Conservation (phyloP, 2,888 invertebrate genomes). For the Chrysomela aeneicollis region DNA sequence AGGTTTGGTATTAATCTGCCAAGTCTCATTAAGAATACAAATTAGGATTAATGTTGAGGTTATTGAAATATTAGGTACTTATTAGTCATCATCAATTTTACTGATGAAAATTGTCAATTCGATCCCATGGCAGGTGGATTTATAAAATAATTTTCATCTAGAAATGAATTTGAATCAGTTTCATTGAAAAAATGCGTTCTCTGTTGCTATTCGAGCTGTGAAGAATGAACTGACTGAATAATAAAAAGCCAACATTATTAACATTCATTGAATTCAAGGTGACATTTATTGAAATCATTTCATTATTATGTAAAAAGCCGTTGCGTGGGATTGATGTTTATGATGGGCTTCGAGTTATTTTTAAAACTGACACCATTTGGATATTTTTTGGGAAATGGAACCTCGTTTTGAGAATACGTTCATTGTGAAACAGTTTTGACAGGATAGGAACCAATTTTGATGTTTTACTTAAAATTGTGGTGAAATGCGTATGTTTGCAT, state of each 20-base stretch:
- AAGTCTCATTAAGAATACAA: neutral
- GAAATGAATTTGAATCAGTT: no score
- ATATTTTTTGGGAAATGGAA: neutral
- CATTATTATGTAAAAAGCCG: slow-evolving; percentile 1
- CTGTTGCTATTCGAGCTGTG: neutral
- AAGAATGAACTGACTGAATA: neutral
- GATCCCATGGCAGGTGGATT: no score
- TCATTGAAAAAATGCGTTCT: no score
- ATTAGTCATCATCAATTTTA: no score
- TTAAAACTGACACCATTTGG: slow-evolving; percentile 26
- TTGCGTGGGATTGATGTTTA: neutral
- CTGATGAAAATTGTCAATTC: no score
- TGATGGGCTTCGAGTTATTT: slow-evolving; percentile 22
- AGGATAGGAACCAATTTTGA: no score
- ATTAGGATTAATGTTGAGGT: no score
- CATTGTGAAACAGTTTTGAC: neutral
- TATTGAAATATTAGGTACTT: no score
- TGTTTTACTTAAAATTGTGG: no score
- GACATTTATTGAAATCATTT: slow-evolving; percentile 27
- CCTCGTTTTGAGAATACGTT: neutral
- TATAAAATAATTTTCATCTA: no score
- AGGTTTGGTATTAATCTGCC: no score
- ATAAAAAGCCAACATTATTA: slow-evolving; percentile 22
- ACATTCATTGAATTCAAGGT: slow-evolving; percentile 34
- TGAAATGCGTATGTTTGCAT: no score